Evolutionary conservation across 2,888 invertebrate genomes (phyloP), one percentile per base, ranked within the genome.

Genomic region (Incurvaria masculella): DNA sequence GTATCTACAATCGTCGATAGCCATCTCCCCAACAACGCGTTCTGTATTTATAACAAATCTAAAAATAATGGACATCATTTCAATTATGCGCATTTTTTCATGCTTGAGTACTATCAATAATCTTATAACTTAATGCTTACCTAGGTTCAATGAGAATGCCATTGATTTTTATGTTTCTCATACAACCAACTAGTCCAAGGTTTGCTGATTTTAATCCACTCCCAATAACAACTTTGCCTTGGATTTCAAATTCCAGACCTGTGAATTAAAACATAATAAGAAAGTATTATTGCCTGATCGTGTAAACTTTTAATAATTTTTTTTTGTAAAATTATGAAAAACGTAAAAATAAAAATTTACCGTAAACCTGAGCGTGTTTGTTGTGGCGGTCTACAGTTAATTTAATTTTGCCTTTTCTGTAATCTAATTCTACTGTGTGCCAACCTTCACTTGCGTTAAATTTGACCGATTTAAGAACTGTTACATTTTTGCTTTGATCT

Each of bases 161-260:
- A 62, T 96, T 94, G 50, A 96, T 89, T 64, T 85, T 83, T 51
- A 96, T 88, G 61, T 94, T 91, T 54, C 93, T 83, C 83, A 96
- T 91, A 64, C 97, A 97, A 21, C 97, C 97, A 45, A 94, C 91
- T 47, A 96, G 79, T 4, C 95, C 94, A 62, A 82, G 69, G 57
- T 86, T 87, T 14, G 82, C 83, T 23, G 81, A 84, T 65, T 87
- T 85, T 17, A 88, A 80, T 42, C 92, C 91, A 60, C 91, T 91
- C 49, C 91, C 92, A 55, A 91, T 88, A 50, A 88, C 85, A 52
- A 89, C 83, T 64, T 84, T 85, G 61, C 87, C 84, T 58, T 85
- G 86, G 14, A 88, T 71, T 59, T 84, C 83, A 57, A 88, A 87
- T 55, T 84, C 82, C 61, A 86, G 65, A 38, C 78, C 79, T 79